Evolutionary conservation across 2,888 invertebrate genomes (phyloP).

Genomic region (Nomada flava): DNA sequence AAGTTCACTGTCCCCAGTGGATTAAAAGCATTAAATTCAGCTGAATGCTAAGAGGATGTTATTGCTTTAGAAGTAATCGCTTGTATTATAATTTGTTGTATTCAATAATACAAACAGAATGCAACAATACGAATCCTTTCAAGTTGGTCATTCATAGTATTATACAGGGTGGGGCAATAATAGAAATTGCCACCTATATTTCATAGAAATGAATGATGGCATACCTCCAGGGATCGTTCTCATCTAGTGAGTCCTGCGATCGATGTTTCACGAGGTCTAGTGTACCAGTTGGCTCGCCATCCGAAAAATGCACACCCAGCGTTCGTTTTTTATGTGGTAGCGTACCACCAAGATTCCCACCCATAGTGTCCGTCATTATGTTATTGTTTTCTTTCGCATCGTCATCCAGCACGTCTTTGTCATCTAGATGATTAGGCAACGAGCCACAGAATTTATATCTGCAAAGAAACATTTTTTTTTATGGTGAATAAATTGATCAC

Average conservation of each 20-base stretch:
- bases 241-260: conserved; percentile 81
- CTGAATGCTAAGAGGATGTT: no score
- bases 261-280: conserved; percentile 81
- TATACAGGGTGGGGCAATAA: no score
- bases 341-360: conserved; percentile 81
- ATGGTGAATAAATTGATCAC: no score
- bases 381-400: conserved; percentile 86
- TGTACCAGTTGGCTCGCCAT: conserved; percentile 75
- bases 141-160: no score
- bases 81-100: no score
- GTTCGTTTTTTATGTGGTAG: conserved; percentile 82
- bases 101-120: no score
- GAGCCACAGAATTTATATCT: conserved; percentile 86
- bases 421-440: conserved; percentile 89
- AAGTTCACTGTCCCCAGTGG: no score
- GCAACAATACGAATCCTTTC: no score
- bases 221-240: conserved; percentile 82
- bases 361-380: conserved; percentile 83
- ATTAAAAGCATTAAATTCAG: no score
- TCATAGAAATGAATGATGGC: conserved; percentile 17
- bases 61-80: no score
- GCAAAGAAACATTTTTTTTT: conserved; percentile 15
- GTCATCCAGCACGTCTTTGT: conserved; percentile 85
- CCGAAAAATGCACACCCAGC: conserved; percentile 78
- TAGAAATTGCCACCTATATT: no score